Evolutionary conservation across 2,888 invertebrate genomes (phyloP), one percentile per base, ranked within the genome.

Genomic region (Limenitis camilla): DNA sequence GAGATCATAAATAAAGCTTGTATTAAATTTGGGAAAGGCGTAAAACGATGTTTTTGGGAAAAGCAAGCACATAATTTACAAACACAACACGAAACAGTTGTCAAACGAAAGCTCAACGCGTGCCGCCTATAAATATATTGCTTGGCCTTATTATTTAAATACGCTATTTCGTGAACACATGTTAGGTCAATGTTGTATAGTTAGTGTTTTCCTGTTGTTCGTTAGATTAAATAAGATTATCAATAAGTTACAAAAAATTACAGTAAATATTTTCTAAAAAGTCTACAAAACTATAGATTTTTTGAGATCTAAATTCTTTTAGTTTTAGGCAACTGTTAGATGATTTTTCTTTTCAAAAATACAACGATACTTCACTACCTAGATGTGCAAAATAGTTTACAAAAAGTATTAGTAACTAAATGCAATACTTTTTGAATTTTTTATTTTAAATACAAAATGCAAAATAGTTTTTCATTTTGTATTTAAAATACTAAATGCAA

Each of bases 11-110:
- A 64, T 57, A 61, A 59, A 47, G 55, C 50, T 60, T 49, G 54
- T 62, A 62, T 62, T 64, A 62, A 62, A 61, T 61, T 61, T 63
- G 55, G 60, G 56, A 59, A 63, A 58, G 56, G 62, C 62, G 63
- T 61, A 61, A 61, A 61, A 47, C 63, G 61, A 63, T 60, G 60
- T 59, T 63, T 63, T 58, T 50, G 56, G 61, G 55, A 60, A 61
- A 61, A 58, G 59, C 58, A 59, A 57, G 52, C 58, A 60, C 58
- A 63, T 64, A 64, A 61, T 64, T 64, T 58, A 63, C 59, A 60
- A 62, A 62, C 64, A 59, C 59, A 62, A 64, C 61, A 63, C 63
- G 61, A 60, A 62, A 62, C 60, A 63, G 57, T 59, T 63, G 62
- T 64, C 64, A 62, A 62, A 63, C 61, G 61, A 61, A 61, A 61